Conservation (phyloP, 1,140 invertebrate species). For the Dreissena rostriformis region DNA sequence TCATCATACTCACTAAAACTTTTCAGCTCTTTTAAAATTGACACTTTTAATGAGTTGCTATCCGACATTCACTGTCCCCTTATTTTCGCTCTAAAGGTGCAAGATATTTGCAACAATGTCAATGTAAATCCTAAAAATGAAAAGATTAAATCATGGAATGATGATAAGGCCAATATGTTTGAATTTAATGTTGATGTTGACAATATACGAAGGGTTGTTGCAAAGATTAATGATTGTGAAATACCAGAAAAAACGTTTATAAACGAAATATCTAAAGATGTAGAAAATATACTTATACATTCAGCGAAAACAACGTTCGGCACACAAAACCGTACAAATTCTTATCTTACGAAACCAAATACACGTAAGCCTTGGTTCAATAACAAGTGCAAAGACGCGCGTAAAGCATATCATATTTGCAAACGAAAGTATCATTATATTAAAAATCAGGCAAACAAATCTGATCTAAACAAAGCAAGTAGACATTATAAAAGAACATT, state of each 20-base stretch:
- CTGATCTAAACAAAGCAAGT: too few relatives aligned
- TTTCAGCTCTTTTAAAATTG: not conserved
- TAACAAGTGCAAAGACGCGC: too few relatives aligned
- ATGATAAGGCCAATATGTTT: not conserved
- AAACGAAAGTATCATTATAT: too few relatives aligned
- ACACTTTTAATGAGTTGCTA: not conserved
- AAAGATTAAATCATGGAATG: not conserved
- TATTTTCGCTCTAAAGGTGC: not conserved
- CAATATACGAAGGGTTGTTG: not conserved
- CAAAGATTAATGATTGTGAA: not conserved
- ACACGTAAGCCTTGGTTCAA: not conserved
- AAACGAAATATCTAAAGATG: not conserved
- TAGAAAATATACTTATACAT: not conserved
- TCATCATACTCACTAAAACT: not conserved
- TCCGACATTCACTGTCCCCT: not conserved
- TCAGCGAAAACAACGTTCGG: constrained; percentile 1
- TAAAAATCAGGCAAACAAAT: too few relatives aligned
- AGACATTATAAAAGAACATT: too few relatives aligned
- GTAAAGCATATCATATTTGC: too few relatives aligned
- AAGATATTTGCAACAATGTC: not conserved
- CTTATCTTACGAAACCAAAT: not conserved
- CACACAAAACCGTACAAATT: not conserved
- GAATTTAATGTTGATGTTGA: not conserved
- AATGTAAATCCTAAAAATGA: not conserved
- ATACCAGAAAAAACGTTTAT: not conserved